Base-by-base conservation (phyloP, 2,888 invertebrate species). In the Liopterus haemorrhoidalis region DNA sequence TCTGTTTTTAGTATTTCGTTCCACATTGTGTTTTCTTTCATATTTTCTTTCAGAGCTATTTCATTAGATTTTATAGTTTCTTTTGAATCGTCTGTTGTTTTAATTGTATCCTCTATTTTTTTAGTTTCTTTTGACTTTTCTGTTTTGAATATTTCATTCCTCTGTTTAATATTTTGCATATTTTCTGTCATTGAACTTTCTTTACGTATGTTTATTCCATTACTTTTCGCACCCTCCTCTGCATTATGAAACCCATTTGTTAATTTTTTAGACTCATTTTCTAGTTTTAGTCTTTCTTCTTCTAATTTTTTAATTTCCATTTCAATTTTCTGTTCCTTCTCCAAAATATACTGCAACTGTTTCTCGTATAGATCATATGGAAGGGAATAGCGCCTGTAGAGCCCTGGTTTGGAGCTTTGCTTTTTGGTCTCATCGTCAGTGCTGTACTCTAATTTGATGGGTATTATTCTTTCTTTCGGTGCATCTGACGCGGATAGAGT, bases 251-350 rank as follows among this genome's bases (percentile, higher is more conserved):
- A n/a, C n/a, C n/a, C n/a, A n/a, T n/a, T n/a, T n/a, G n/a, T n/a
- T n/a, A n/a, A n/a, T n/a, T n/a, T n/a, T n/a, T n/a, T n/a, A n/a
- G n/a, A n/a, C n/a, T 25, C 27, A n/a, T 30, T 43, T 45, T 45
- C 45, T 15, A 68, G 48, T 40, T 59, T 57, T 20, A 66, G 61
- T 41, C 78, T 76, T 55, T 78, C 74, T 27, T 71, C 69, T 65
- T 82, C 80, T 22, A 83, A 64, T 1, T 75, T 70, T 50, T 75
- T 73, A 51, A 82, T 74, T 67, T 83, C 82, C 19, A 73, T 68
- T 66, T 78, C 77, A 4, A 83, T 73, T 61, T 82, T 77, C 55
- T 76, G 74, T 67, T 83, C 83, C 65, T 82, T 82, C 62, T 73
- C 74, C 21, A 74, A 65, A 21, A 83, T 79, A 53, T 80, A 78